A percentile compares a stretch with the other conserved stretches of the same genome.
Conservation (phyloP, 2,797 vertebrate genomes). For the Gymnocypris eckloni region DNA sequence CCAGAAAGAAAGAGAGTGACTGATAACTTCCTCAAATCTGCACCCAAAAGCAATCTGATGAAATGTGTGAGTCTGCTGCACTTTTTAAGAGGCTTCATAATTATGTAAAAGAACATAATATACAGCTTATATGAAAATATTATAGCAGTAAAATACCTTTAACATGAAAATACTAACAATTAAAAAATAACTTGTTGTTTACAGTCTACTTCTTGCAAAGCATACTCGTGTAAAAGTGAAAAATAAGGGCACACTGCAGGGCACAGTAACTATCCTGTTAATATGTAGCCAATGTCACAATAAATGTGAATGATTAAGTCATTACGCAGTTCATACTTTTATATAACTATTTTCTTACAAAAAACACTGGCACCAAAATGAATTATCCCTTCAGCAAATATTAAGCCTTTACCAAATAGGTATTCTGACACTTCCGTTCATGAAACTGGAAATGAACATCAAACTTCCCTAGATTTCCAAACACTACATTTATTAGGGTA, state of each 20-base stretch:
- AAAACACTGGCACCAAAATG: constrained; percentile 7
- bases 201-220: background rate
- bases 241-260: background rate
- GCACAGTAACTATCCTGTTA: constrained; percentile 6
- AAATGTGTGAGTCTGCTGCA: background rate
- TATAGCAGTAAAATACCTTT: background rate
- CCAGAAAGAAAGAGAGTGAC: constrained; percentile 31
- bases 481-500: background rate
- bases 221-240: background rate
- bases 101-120: background rate
- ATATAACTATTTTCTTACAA: constrained; percentile 32
- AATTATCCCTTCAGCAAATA: background rate
- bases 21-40: constrained; percentile 55
- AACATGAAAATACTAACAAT: background rate
- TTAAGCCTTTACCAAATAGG: background rate
- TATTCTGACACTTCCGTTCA: background rate
- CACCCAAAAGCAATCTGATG: constrained; percentile 34
- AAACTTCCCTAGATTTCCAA: background rate
- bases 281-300: constrained; percentile 24
- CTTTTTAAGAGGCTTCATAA: background rate
- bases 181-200: background rate
- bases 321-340: constrained; percentile 13
- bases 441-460: background rate
- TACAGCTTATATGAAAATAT: background rate
- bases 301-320: background rate